Percentiles rank a stretch among this genome's conserved stretches.
These are phyloP conservation scores for Tribolium castaneum DNA, from an alignment of 1,140 invertebrate genomes.

Conservation along the genomic window DNA sequence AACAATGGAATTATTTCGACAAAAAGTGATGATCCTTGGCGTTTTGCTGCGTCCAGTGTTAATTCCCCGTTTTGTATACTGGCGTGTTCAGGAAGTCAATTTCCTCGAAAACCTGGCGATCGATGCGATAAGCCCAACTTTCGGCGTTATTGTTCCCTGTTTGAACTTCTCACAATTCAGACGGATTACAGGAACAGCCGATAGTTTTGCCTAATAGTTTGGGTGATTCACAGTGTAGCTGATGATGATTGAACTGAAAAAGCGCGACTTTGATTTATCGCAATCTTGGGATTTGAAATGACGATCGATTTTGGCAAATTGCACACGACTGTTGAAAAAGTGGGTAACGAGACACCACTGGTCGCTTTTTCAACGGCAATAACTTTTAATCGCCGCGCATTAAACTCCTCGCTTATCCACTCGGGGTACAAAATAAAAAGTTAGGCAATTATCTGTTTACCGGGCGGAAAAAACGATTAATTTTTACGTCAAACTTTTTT, in stretches of 20 bases:
- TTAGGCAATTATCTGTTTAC: not conserved
- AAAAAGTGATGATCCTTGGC: no score
- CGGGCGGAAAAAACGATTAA: not conserved
- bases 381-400: no score
- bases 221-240: not conserved
- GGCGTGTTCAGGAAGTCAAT: not conserved
- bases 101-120: slow-evolving; percentile 9
- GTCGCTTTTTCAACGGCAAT: no score
- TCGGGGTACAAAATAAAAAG: not conserved
- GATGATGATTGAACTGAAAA: no score
- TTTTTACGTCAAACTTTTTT: not conserved
- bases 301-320: no score
- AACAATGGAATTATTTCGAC: no score
- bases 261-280: no score
- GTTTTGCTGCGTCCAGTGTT: no score
- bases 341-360: no score
- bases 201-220: not conserved
- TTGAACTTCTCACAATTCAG: slow-evolving; percentile 11
- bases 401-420: not conserved
- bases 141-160: not conserved
- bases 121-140: not conserved
- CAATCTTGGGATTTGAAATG: no score
- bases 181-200: slow-evolving; percentile 5
- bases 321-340: no score
- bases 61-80: not conserved